Evolutionary conservation across 2,888 invertebrate genomes (phyloP).

Genomic region (Drosophila helvetica): DNA sequence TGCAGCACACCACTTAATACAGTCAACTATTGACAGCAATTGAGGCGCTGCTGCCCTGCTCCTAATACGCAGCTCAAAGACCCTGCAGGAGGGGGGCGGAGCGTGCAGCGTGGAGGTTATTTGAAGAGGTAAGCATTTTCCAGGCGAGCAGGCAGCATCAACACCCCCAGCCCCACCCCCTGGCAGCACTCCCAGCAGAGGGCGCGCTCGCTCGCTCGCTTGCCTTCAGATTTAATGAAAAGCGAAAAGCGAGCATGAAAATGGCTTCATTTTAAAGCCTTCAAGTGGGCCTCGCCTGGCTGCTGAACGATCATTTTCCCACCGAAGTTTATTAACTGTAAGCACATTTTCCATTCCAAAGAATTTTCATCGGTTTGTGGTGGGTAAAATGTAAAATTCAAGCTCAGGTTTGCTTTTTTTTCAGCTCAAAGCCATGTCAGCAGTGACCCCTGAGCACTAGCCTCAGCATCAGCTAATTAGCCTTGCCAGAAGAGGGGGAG

Average conservation of each 20-base stretch:
- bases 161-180: too few species aligned
- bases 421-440: not conserved
- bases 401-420: not conserved
- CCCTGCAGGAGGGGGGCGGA: not conserved
- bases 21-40: not conserved
- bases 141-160: not conserved
- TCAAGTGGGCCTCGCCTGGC: not conserved
- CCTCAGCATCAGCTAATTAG: not conserved
- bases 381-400: not conserved
- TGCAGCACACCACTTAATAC: not conserved
- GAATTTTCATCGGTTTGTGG: not conserved
- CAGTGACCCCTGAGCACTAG: not conserved
- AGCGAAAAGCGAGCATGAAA: not conserved
- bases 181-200: not conserved
- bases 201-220: not conserved
- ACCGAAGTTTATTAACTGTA: not conserved
- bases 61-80: conserved; percentile 1
- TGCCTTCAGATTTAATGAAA: not conserved
- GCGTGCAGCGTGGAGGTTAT: not conserved
- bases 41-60: not conserved
- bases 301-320: too few species aligned
- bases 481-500: not conserved
- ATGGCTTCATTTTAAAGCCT: not conserved
- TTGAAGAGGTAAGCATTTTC: not conserved
- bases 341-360: not conserved